phyloP scores from a whole-genome alignment of 2,888 invertebrate genomes.

The Amphipyra berbera region DNA sequence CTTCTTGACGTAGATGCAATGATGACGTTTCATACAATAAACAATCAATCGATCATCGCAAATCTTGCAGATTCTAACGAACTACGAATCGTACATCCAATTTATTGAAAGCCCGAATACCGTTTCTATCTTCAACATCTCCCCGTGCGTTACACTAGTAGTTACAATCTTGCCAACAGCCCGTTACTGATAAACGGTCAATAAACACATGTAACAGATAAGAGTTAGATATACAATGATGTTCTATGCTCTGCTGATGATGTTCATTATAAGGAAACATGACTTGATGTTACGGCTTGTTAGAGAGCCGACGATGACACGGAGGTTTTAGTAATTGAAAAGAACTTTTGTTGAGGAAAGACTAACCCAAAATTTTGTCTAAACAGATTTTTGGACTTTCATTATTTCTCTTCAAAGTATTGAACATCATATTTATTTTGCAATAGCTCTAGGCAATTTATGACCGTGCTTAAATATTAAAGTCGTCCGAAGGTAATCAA shows the following conservation, averaged over 20 bases:
- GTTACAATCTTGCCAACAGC: slow-evolving; percentile 7
- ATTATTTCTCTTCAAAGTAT: too few relatives aligned
- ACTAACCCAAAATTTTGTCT: too few relatives aligned
- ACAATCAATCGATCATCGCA: too few relatives aligned
- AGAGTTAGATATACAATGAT: slow-evolving; percentile 20
- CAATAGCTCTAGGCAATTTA: too few relatives aligned
- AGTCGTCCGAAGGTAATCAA: too few relatives aligned
- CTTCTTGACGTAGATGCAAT: too few relatives aligned
- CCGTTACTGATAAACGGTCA: slow-evolving; percentile 16
- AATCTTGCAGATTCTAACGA: too few relatives aligned
- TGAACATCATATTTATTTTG: too few relatives aligned
- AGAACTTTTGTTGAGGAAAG: background rate
- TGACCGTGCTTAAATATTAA: too few relatives aligned
- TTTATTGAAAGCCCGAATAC: background rate
- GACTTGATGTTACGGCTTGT: slow-evolving; percentile 23
- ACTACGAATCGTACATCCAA: background rate
- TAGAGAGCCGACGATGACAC: slow-evolving; percentile 27
- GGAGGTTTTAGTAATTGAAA: slow-evolving; percentile 17
- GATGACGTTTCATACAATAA: too few relatives aligned
- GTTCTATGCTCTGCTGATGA: slow-evolving; percentile 31
- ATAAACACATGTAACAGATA: slow-evolving; percentile 29
- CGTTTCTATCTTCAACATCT: slow-evolving; percentile 23
- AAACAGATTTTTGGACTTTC: too few relatives aligned
- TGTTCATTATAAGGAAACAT: slow-evolving; percentile 31
- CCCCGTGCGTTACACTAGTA: slow-evolving; percentile 1